These are phyloP conservation scores for Rhinolophus ferrumequinum DNA, from an alignment of 2,113 vertebrate genomes.

Conservation along the genomic window DNA sequence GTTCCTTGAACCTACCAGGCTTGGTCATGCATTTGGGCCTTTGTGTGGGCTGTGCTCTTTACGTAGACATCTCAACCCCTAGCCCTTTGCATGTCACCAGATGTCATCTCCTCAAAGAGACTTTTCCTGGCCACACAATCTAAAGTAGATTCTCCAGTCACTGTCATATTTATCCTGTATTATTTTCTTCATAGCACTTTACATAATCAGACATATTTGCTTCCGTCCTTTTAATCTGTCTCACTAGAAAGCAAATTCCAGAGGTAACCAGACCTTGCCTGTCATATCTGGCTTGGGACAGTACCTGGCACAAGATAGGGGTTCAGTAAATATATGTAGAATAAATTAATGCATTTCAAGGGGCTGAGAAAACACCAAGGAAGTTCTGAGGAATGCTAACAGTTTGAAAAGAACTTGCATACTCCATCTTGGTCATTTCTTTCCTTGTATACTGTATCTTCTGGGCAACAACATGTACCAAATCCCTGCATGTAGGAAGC, in stretches of 20 bases:
- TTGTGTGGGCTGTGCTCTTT: not conserved
- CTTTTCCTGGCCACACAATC: not conserved
- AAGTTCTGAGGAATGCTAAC: not conserved
- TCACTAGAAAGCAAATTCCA: not conserved
- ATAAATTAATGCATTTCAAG: not conserved
- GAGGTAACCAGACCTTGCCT: not conserved
- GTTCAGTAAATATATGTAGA: not conserved
- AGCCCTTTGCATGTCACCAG: not conserved
- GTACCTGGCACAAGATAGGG: not conserved
- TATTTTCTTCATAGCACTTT: not conserved
- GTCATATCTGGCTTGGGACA: not conserved
- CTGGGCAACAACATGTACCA: not conserved
- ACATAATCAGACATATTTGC: not conserved
- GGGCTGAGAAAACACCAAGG: not conserved
- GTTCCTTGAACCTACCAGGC: not conserved
- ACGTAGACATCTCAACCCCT: not conserved
- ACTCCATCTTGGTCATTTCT: not conserved
- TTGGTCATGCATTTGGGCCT: not conserved
- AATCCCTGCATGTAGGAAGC: not conserved
- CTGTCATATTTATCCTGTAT: not conserved
- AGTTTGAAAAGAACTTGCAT: slow-evolving; percentile 4
- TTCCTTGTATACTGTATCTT: too few relatives aligned
- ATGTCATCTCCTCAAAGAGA: not conserved
- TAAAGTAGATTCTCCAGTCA: not conserved
- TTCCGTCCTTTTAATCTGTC: not conserved